Evolutionary conservation across 2,113 vertebrate genomes (phyloP).

Genomic region (Cottus gobio): DNA sequence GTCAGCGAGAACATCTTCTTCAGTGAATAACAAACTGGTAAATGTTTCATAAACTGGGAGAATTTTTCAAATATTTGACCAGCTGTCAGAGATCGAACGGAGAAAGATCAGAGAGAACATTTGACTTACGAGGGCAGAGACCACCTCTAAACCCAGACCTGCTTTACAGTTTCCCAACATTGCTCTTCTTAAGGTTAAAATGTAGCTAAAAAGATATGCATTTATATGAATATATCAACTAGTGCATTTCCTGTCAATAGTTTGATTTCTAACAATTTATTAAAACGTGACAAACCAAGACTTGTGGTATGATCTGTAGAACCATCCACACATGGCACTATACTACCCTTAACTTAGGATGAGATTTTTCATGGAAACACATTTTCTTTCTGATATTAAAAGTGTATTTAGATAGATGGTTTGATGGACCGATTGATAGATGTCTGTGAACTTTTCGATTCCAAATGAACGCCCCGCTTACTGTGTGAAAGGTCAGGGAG

Average conservation of each 20-base stretch:
- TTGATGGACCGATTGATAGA: constrained; percentile 36
- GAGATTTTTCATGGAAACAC: neutral
- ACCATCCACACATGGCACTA: neutral
- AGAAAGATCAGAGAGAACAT: neutral
- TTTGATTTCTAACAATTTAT: neutral
- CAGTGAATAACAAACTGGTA: neutral
- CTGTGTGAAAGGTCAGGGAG: constrained; percentile 57
- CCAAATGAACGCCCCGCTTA: constrained; percentile 25
- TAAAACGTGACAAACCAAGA: neutral
- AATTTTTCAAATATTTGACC: neutral
- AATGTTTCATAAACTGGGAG: neutral
- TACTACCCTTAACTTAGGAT: neutral
- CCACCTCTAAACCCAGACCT: neutral
- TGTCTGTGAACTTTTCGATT: constrained; percentile 40
- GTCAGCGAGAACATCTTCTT: neutral
- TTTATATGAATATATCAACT: neutral
- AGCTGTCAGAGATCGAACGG: neutral
- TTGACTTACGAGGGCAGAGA: neutral
- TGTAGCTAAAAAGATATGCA: neutral
- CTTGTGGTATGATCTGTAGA: neutral
- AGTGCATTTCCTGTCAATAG: neutral
- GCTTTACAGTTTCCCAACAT: neutral
- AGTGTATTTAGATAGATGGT: constrained; percentile 6
- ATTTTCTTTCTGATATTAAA: neutral
- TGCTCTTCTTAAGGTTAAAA: neutral